phyloP scores from a whole-genome alignment of 2,888 invertebrate genomes.

The Drosophila planitibia region DNA sequence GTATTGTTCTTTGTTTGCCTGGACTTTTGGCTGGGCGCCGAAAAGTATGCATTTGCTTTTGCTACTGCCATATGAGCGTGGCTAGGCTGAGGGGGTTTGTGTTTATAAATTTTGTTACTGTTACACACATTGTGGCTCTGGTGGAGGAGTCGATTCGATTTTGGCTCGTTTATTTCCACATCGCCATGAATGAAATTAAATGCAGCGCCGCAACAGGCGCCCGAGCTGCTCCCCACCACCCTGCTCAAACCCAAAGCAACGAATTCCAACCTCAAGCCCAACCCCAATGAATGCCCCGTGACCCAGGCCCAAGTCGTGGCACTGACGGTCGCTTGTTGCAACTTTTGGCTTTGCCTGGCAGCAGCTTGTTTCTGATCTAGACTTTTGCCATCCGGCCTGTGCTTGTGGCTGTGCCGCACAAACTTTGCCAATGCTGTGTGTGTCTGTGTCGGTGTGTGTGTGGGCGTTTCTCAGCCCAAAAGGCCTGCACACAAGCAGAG shows the following conservation, averaged over 20 bases:
- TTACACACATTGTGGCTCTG: slow-evolving; percentile 15
- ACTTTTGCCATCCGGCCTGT: slow-evolving; percentile 64
- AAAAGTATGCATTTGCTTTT: slow-evolving; percentile 48
- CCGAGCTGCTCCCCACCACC: neutral
- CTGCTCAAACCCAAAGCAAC: neutral
- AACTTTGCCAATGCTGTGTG: slow-evolving; percentile 39
- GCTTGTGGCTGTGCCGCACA: slow-evolving; percentile 39
- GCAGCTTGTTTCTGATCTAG: slow-evolving; percentile 71
- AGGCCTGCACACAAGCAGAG: slow-evolving; percentile 7
- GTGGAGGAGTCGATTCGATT: slow-evolving; percentile 59
- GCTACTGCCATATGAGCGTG: neutral
- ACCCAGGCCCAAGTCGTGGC: slow-evolving; percentile 24
- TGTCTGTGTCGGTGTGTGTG: slow-evolving; percentile 2
- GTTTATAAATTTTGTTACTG: slow-evolving; percentile 23
- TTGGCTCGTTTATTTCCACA: slow-evolving; percentile 44
- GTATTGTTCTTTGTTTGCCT: slow-evolving; percentile 8
- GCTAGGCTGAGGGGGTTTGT: neutral
- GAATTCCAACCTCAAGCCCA: slow-evolving; percentile 18
- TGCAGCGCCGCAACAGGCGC: slow-evolving; percentile 62
- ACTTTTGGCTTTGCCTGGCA: slow-evolving; percentile 57
- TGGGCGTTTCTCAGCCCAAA: slow-evolving; percentile 38
- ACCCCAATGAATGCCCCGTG: slow-evolving; percentile 15
- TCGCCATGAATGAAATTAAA: slow-evolving; percentile 70
- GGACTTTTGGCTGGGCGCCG: slow-evolving; percentile 44
- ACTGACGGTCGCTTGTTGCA: slow-evolving; percentile 57